Evolutionary conservation across 2,797 vertebrate genomes (phyloP).

Genomic region (Pogonophryne albipinna): DNA sequence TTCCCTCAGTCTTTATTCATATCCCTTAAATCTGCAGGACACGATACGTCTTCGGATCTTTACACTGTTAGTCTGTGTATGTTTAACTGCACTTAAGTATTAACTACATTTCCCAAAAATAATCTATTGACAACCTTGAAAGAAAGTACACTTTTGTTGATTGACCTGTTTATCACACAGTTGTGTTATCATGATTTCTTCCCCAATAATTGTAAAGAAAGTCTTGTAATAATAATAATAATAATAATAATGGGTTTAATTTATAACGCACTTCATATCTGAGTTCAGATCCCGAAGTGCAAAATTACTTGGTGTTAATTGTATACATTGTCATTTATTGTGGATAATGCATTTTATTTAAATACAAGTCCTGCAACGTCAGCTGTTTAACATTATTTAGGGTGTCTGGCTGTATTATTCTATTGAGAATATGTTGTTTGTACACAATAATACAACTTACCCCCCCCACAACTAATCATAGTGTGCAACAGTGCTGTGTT

Average conservation of each 20-base stretch:
- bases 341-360: slow-evolving; percentile 2
- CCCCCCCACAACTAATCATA: background rate
- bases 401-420: slow-evolving; percentile 4
- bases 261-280: no score
- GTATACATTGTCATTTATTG: background rate
- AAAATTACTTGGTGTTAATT: background rate
- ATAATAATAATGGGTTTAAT: no score
- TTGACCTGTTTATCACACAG: background rate
- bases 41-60: background rate
- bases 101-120: background rate
- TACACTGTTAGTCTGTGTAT: background rate
- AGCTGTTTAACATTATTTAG: background rate
- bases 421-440: background rate
- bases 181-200: background rate
- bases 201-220: background rate
- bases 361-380: slow-evolving; percentile 8
- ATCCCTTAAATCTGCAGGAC: background rate
- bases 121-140: background rate
- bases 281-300: background rate
- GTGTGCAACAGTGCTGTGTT: slow-evolving; percentile 24
- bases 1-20: background rate
- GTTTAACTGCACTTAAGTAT: background rate
- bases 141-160: background rate
- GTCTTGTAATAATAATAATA: background rate
- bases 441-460: background rate